Evolutionary conservation across 2,888 invertebrate genomes (phyloP).

Genomic region (Spilarctia lutea): DNA sequence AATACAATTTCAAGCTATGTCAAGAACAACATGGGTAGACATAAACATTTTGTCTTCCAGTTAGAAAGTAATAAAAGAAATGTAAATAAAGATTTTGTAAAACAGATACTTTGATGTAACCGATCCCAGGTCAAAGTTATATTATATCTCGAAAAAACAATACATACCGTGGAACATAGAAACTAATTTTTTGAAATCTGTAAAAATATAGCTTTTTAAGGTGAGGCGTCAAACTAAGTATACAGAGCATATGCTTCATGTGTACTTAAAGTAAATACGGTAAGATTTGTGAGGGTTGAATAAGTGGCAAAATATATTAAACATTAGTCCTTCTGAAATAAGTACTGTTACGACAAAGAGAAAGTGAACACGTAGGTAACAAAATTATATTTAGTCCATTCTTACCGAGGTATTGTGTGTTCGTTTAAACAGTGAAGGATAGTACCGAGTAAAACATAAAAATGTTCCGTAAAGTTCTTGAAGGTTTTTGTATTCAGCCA

Average conservation of each 20-base stretch:
- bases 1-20: no score
- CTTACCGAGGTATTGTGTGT: constrained; percentile 8
- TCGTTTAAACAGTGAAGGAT: constrained; percentile 4
- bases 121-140: no score
- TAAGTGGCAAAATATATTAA: not conserved
- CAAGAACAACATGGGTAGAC: not conserved
- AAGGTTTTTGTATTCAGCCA: constrained; percentile 3
- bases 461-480: constrained; percentile 2
- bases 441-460: constrained; percentile 13
- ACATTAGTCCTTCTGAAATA: not conserved
- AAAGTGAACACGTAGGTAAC: constrained; percentile 3
- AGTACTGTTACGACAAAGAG: not conserved
- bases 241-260: no score
- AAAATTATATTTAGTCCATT: not conserved
- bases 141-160: no score
- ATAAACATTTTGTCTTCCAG: not conserved
- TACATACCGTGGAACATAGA: no score
- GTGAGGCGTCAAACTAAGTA: no score
- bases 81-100: not conserved
- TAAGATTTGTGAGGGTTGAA: not conserved
- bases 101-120: no score
- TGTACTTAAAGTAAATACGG: no score
- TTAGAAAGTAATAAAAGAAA: no score
- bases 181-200: no score
- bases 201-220: no score